Percentiles rank a stretch among this genome's conserved stretches.
phyloP scores from a whole-genome alignment of 2,888 invertebrate species.

The Tigriopus californicus region DNA sequence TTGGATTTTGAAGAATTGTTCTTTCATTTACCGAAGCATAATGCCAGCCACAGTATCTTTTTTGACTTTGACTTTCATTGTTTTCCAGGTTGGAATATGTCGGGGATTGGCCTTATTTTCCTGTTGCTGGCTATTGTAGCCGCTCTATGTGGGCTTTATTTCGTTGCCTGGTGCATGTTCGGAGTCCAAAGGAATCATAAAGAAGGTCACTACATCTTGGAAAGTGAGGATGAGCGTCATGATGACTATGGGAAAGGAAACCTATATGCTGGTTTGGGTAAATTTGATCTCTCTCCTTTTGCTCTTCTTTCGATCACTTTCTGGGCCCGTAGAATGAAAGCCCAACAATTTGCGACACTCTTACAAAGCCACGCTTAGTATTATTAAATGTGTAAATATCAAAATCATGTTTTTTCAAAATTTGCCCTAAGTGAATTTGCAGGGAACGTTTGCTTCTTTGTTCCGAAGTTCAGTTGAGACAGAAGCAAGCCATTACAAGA shows the following conservation, averaged over 20 bases:
- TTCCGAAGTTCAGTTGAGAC: too few relatives aligned
- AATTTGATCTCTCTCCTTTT: neutral
- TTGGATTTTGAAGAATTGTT: too few relatives aligned
- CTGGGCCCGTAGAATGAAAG: too few relatives aligned
- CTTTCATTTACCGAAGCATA: too few relatives aligned
- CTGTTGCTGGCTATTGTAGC: neutral
- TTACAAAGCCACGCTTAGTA: too few relatives aligned
- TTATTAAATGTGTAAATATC: too few relatives aligned
- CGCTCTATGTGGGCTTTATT: neutral
- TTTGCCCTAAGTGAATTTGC: too few relatives aligned
- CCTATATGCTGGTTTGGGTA: slow-evolving; percentile 1
- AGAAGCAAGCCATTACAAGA: too few relatives aligned
- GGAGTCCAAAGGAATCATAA: neutral
- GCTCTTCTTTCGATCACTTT: neutral
- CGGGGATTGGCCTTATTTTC: neutral
- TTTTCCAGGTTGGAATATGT: neutral
- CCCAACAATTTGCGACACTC: too few relatives aligned
- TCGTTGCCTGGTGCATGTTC: neutral
- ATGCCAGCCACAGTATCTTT: too few relatives aligned
- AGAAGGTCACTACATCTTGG: neutral
- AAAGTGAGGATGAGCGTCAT: neutral
- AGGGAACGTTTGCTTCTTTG: too few relatives aligned
- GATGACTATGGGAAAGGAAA: neutral
- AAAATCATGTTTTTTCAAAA: too few relatives aligned
- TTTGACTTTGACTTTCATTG: neutral